Evolutionary conservation across 2,797 vertebrate species (phyloP), one percentile per base, ranked within the genome.

Genomic region (Betta splendens): DNA sequence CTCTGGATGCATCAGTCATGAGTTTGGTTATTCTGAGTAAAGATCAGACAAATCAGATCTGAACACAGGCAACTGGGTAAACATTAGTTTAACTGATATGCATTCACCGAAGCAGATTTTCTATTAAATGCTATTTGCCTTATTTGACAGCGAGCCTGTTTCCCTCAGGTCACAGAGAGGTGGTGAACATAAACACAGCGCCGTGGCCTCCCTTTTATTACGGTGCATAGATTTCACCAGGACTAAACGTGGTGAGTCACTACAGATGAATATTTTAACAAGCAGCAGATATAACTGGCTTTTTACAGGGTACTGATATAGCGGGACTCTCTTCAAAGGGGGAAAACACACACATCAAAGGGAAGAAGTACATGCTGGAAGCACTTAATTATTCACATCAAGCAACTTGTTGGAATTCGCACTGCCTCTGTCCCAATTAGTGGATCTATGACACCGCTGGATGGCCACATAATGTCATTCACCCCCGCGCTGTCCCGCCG

Each of bases 191-290:
- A 60, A 65, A 76, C 33, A 60, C 17, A 7, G 52, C 28, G 38
- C 25, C 26, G 47, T 29, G 63, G 39, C 44, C 42, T 11, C 44
- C 44, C 37, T 23, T 55, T 40, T 52, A 55, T 61, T 64, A 57
- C 9, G 9, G 32, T 7, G 21, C 38, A 72, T 52, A 47, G 49
- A 29, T 73, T 77, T 39, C 52, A 64, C 49, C 59, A 73, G 48
- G 69, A 71, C 60, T 68, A 58, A 73, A 80, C 72, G 62, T 82
- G 77, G 84, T 85, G 91, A 90, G 85, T 92, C 88, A 93, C 89
- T 89, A 79, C 20, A 76, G 76, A 88, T 88, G 84, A 89, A 91
- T 92, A 91, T 89, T 87, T 93, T 84, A 93, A 86, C 79, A 82
- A 84, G 86, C 80, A 73, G 75, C 72, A 91, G 86, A 87, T 73